Base-by-base conservation (phyloP, 2,888 invertebrate species). In the Tortrix viridana region DNA sequence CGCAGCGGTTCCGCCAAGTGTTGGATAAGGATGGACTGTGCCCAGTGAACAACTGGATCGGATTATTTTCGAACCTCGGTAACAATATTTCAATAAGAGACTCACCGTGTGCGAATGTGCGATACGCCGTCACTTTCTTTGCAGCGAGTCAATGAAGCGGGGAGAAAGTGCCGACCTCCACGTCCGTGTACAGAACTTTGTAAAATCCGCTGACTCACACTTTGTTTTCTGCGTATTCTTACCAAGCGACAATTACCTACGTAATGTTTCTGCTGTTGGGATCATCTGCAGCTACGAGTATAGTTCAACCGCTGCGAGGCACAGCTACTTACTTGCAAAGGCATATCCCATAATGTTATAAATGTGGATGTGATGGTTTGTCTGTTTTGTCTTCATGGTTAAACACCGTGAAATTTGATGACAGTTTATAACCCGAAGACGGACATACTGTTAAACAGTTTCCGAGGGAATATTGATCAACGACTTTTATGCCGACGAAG, bases 111-210 rank as follows among this genome's bases (percentile, higher is more conserved):
- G 64, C 60, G 60, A 66, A 60, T 64, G 84, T 83, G 82, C 82
- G 77, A 82, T 81, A 80, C 80, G 81, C 76, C 79, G 84, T 88
- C 89, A 91, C 91, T 91, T 91, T 81, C 82, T 78, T 82, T 90
- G 88, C 85, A 89, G 81, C 87, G 86, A 90, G 84, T 85, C 91
- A 87, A 89, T 91, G 91, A 89, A 88, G 91, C 90, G 87, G 76
- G 79, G 91, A 85, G 91, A 92, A 92, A 92, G 91, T 91, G 85
- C 75, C 86, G 82, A 86, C 88, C 85, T 77, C 85, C 75, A 85
- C 87, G 89, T 89, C 87, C 89, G 89, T 83, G 80, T 86, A 74
- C 76, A 73, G 78, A 79, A 71, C 78, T 74, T 77, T 77, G 84
- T 83, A 81, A 84, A 88, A 87, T 82, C 76, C 80, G 90, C 89